Conservation (phyloP, 2,888 invertebrate genomes). For the Machimus rusticus region DNA sequence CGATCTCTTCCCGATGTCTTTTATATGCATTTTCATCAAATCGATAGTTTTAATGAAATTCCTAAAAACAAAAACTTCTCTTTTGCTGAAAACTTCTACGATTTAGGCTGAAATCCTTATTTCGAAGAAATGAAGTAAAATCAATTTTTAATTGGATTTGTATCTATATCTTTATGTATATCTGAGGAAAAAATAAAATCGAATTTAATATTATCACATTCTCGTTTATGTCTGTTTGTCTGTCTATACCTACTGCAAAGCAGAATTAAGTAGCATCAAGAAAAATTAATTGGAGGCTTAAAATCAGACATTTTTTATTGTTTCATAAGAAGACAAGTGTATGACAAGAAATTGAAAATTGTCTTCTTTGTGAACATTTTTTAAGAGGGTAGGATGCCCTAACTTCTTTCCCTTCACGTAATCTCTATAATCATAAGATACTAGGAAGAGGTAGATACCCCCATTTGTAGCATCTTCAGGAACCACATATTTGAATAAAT, state of each 20-base stretch:
- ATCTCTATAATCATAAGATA: neutral
- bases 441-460: neutral
- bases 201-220: neutral
- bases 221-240: neutral
- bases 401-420: neutral
- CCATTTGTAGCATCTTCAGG: neutral
- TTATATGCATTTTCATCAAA: neutral
- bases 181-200: neutral
- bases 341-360: neutral
- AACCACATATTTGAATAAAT: neutral
- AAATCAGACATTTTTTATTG: neutral
- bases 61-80: neutral
- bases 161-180: neutral
- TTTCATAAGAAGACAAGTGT: neutral
- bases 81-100: neutral
- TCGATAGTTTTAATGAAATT: neutral
- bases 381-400: neutral
- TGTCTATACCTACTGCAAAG: neutral
- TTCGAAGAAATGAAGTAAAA: neutral
- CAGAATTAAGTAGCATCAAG: neutral
- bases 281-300: neutral
- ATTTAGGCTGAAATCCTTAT: neutral
- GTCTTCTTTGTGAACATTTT: neutral
- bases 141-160: neutral
- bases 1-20: neutral